Conservation (phyloP, 2,797 vertebrate genomes). For the Anguilla marmorata region DNA sequence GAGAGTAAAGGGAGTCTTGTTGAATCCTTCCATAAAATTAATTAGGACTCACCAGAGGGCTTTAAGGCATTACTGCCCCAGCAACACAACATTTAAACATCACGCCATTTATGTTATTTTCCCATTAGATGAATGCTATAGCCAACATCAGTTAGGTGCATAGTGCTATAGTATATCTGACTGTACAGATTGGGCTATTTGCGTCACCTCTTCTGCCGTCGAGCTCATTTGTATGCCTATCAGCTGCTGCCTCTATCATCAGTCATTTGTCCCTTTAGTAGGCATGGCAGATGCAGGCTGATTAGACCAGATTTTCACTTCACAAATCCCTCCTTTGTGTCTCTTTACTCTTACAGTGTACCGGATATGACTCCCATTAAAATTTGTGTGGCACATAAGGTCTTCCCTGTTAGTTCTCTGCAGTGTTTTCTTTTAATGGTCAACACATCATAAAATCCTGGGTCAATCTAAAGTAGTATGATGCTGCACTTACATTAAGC, state of each 20-base stretch:
- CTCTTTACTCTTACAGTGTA: neutral
- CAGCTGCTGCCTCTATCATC: neutral
- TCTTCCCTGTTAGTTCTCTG: neutral
- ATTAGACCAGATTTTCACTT: neutral
- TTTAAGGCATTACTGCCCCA: neutral
- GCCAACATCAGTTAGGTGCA: neutral
- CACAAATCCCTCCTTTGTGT: neutral
- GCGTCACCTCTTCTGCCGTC: neutral
- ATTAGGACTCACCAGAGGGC: neutral
- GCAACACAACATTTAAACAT: neutral
- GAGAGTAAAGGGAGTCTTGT: conserved; percentile 3
- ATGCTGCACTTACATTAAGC: neutral
- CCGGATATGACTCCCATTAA: neutral
- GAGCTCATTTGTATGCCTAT: neutral
- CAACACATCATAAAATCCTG: neutral
- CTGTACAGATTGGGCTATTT: neutral
- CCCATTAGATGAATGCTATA: neutral
- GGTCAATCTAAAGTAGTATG: neutral
- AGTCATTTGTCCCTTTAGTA: neutral
- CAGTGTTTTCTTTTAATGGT: neutral
- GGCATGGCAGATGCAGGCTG: neutral
- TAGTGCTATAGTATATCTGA: neutral
- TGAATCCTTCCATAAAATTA: conserved; percentile 1
- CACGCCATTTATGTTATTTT: neutral
- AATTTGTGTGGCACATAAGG: neutral